phyloP scores from a whole-genome alignment of 2,797 vertebrate genomes.

The Acrocephalus scirpaceus region DNA sequence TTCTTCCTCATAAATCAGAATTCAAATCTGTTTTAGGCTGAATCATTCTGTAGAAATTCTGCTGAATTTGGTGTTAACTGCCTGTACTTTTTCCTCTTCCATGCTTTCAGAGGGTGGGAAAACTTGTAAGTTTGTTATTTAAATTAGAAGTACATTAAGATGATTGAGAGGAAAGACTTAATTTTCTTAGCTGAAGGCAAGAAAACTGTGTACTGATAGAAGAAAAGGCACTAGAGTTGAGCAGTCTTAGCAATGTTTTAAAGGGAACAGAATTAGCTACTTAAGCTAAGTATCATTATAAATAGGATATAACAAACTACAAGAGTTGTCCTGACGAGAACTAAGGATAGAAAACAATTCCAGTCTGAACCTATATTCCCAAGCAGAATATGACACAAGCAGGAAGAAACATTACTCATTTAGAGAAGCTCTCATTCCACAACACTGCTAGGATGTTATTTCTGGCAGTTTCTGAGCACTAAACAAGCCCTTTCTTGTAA shows the following conservation, averaged over 20 bases:
- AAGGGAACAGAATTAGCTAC: background rate
- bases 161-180: slow-evolving; percentile 11
- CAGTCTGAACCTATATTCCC: background rate
- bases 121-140: slow-evolving; percentile 69
- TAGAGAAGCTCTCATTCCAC: background rate
- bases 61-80: slow-evolving; percentile 48
- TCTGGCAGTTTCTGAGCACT: background rate
- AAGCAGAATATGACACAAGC: background rate
- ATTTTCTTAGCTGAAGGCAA: background rate
- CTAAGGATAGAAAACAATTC: background rate
- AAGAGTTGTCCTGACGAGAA: background rate
- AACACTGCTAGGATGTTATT: background rate
- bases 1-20: background rate
- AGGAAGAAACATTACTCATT: background rate
- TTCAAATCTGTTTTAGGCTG: background rate
- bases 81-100: slow-evolving; percentile 60
- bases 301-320: background rate
- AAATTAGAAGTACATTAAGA: slow-evolving; percentile 51
- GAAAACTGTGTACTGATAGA: background rate
- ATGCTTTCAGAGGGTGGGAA: slow-evolving; percentile 74
- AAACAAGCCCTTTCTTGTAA: background rate
- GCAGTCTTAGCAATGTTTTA: background rate
- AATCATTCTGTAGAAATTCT: slow-evolving; percentile 22
- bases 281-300: background rate
- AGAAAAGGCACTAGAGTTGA: background rate